Evolutionary conservation across 2,113 vertebrate species (phyloP), one percentile per base, ranked within the genome.

Genomic region (Cynoglossus semilaevis): DNA sequence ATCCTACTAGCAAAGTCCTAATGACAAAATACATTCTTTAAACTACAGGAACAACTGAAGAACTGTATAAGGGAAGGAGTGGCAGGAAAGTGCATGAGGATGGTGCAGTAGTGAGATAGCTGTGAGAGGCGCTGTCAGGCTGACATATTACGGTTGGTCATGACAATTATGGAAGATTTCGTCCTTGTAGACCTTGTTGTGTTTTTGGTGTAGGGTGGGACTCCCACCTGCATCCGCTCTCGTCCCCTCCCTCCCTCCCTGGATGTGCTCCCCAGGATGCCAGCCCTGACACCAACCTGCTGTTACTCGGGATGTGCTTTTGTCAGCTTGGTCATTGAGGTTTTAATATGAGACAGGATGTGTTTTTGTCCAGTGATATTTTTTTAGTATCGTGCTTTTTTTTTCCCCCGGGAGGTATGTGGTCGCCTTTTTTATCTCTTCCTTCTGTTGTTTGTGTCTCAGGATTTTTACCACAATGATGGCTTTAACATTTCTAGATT

Each of bases 181-280:
- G 76, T n/a, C 54, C 70, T 57, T 63, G 75, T 63, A 75, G 65
- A 63, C 60, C 51, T 81, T n/a, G n/a, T n/a, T n/a, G n/a, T n/a
- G n/a, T 58, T 80, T 80, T 43, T 56, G 59, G 70, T 58, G 35
- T 18, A 65, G 52, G 47, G 52, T 49, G 61, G 50, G 49, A 67
- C 52, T 70, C 64, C 66, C 72, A 83, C 81, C 83, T 85, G 80
- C 63, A 49, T 84, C 78, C 70, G 71, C 54, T 54, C 9, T 51
- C 49, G 42, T 52, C 37, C 29, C 57, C 43, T 63, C 42, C 37
- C 36, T 63, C 42, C 37, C 36, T 77, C 62, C 40, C 46, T 46
- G 66, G 77, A 49, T 59, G 68, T 11, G 36, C 51, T 58, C 49
- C 56, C 34, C 79, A 80, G 77, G 79, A 81, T 84, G 59, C 77